Percentiles rank a stretch among this genome's conserved stretches.
Evolutionary conservation across 2,797 vertebrate genomes (phyloP).

Genomic region (Dromococcyx pavoninus): DNA sequence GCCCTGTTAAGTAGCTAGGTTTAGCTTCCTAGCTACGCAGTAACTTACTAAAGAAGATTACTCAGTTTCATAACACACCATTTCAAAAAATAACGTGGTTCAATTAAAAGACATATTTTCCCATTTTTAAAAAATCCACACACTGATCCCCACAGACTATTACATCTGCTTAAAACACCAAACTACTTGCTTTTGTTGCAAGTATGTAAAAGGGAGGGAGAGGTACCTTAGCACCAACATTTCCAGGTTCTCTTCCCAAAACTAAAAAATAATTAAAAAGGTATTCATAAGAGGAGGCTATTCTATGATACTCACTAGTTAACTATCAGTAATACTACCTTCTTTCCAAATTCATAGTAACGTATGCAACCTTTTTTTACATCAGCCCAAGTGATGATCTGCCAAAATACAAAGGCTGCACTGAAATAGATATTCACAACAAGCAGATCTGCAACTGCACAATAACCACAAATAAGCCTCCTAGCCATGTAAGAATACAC

Average conservation of each 20-base stretch:
- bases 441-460: not conserved
- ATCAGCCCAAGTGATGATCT: not conserved
- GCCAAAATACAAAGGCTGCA: not conserved
- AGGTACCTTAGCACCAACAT: not conserved
- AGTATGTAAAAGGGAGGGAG: not conserved
- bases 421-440: not conserved
- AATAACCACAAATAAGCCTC: not conserved
- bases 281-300: rapidly evolving
- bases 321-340: not conserved
- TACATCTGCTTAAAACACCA: not conserved
- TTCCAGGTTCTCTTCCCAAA: not conserved
- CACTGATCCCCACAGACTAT: not conserved
- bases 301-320: not conserved
- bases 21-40: not conserved
- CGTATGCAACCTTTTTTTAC: not conserved
- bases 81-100: not conserved
- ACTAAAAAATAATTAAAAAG: not conserved
- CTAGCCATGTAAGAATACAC: not conserved
- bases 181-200: not conserved
- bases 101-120: not conserved
- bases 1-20: not conserved
- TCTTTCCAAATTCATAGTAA: not conserved
- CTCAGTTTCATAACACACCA: not conserved
- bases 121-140: rapidly evolving
- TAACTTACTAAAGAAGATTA: not conserved